Percentiles rank a stretch among this genome's conserved stretches.
Evolutionary conservation across 2,888 invertebrate species (phyloP).

Genomic region (Nebria brevicollis): DNA sequence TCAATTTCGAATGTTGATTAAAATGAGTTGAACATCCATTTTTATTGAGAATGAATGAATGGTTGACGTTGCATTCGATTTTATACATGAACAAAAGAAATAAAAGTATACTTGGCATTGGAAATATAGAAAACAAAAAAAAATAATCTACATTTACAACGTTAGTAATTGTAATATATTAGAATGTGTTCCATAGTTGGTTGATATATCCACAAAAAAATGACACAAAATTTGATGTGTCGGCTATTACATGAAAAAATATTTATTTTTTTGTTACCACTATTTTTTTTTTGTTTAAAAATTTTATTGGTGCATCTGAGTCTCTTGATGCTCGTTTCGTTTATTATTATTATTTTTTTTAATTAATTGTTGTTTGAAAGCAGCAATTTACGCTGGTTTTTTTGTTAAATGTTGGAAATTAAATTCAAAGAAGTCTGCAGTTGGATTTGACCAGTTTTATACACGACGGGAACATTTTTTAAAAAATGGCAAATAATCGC

Average conservation of each 20-base stretch:
- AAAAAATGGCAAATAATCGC: background rate
- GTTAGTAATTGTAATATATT: slow-evolving; percentile 11
- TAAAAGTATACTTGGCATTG: background rate
- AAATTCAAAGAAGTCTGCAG: slow-evolving; percentile 35
- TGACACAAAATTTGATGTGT: background rate
- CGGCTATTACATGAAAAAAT: slow-evolving; percentile 9
- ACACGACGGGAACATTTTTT: background rate
- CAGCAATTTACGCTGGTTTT: background rate
- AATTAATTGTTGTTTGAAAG: slow-evolving; percentile 1
- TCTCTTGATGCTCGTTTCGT: slow-evolving; percentile 6
- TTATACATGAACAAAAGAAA: background rate
- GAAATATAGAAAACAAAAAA: background rate
- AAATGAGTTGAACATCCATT: background rate
- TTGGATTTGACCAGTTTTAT: slow-evolving; percentile 10
- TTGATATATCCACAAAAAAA: slow-evolving; percentile 3
- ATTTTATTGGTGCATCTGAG: slow-evolving; percentile 38
- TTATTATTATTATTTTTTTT: background rate
- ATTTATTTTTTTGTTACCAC: slow-evolving; percentile 17
- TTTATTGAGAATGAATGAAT: background rate
- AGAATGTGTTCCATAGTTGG: slow-evolving; percentile 11
- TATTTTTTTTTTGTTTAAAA: slow-evolving; percentile 28
- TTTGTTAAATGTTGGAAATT: slow-evolving; percentile 7
- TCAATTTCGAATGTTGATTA: background rate
- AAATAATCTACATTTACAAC: background rate
- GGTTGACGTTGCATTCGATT: background rate